phyloP scores from a whole-genome alignment of 2,888 invertebrate species.

The Acrobasis repandana region DNA sequence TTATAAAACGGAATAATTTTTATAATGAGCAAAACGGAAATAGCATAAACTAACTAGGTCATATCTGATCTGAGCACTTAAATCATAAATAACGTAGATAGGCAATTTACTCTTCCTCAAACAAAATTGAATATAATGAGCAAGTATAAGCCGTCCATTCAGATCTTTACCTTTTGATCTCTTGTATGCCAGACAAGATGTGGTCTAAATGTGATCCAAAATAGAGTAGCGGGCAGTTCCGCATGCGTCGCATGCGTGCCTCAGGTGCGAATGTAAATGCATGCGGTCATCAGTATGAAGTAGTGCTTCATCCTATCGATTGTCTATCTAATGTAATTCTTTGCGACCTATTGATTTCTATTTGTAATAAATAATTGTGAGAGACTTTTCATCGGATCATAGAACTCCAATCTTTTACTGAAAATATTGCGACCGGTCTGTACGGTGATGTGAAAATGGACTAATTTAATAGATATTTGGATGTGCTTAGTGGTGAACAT shows the following conservation, averaged over 20 bases:
- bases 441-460: not conserved
- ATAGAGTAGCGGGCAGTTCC: slow-evolving; percentile 71
- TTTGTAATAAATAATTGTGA: not conserved
- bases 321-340: not conserved
- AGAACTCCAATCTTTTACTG: too few species aligned
- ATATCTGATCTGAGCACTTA: too few species aligned
- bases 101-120: not conserved
- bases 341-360: not conserved
- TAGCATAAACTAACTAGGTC: too few species aligned
- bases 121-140: slow-evolving; percentile 12
- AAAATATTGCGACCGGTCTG: too few species aligned
- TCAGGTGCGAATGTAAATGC: slow-evolving; percentile 68
- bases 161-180: slow-evolving; percentile 72
- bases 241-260: slow-evolving; percentile 61
- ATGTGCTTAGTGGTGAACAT: not conserved
- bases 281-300: slow-evolving; percentile 45
- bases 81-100: not conserved
- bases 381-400: not conserved
- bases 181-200: slow-evolving; percentile 65
- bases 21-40: too few species aligned
- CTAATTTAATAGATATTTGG: not conserved
- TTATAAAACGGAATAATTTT: too few species aligned
- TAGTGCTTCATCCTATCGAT: slow-evolving; percentile 4
- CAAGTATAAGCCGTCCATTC: slow-evolving; percentile 35
- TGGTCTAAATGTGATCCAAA: slow-evolving; percentile 74